Conservation (phyloP, 2,113 vertebrate species). For the Macroglossus sobrinus region DNA sequence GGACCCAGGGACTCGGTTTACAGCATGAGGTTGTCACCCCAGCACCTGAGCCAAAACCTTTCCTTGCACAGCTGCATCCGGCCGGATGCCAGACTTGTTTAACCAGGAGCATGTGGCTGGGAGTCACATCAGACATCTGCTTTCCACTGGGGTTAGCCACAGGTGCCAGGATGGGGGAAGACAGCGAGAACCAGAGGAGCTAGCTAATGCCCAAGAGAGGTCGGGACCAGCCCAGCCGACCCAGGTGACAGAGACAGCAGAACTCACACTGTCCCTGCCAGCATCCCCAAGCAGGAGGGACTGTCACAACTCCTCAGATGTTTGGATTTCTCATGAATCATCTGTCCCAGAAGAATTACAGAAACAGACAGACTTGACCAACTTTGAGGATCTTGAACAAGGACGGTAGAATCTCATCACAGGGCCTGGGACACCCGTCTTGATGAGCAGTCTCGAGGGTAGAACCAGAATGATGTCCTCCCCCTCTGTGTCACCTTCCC, state of each 20-base stretch:
- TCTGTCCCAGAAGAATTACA: neutral
- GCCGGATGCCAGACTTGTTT: neutral
- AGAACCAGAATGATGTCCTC: neutral
- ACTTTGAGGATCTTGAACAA: neutral
- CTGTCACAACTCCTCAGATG: neutral
- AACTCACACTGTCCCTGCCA: neutral
- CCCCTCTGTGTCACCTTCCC: neutral
- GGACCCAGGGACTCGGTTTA: neutral
- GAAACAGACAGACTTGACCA: neutral
- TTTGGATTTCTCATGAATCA: neutral
- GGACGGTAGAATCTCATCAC: neutral
- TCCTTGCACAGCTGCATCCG: neutral
- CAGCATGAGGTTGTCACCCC: neutral
- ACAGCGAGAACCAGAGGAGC: slow-evolving; percentile 48
- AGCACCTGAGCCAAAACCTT: slow-evolving; percentile 40
- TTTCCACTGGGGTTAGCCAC: slow-evolving; percentile 76
- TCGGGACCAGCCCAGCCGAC: slow-evolving; percentile 56
- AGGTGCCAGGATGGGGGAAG: slow-evolving; percentile 63
- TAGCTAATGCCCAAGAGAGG: slow-evolving; percentile 61
- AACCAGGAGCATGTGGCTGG: neutral
- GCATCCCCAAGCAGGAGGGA: neutral
- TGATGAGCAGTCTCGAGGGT: neutral
- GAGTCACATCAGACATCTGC: slow-evolving; percentile 30
- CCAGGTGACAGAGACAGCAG: slow-evolving; percentile 32
- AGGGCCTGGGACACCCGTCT: neutral